Evolutionary conservation across 2,797 vertebrate species (phyloP).

Genomic region (Lepilemur septentrionalis): DNA sequence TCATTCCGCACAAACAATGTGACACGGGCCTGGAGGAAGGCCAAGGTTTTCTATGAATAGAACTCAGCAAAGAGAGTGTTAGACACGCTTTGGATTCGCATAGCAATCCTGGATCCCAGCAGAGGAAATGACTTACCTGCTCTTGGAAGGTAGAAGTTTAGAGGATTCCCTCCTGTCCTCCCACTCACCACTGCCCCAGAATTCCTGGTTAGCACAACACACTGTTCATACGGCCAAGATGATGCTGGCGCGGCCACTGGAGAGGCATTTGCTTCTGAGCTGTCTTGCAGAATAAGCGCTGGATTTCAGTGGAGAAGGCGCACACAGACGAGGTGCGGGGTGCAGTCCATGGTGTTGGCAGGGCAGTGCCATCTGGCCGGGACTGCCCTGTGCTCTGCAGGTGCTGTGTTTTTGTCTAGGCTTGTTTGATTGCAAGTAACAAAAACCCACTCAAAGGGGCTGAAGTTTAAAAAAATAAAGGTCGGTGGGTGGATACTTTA

Average conservation of each 20-base stretch:
- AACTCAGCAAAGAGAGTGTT: constrained; percentile 60
- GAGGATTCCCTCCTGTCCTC: constrained; percentile 18
- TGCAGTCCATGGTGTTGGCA: neutral
- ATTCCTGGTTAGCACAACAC: neutral
- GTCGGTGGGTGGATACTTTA: neutral
- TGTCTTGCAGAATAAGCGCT: neutral
- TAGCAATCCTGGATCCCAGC: constrained; percentile 6
- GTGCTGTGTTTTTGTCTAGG: neutral
- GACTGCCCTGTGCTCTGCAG: neutral
- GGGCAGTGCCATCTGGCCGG: too few species aligned
- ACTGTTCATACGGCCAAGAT: neutral
- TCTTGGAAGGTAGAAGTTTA: neutral
- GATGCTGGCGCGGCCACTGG: too few species aligned
- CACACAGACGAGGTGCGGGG: neutral
- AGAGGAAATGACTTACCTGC: constrained; percentile 57
- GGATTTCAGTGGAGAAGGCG: neutral
- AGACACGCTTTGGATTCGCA: constrained; percentile 52
- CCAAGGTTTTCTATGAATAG: constrained; percentile 84
- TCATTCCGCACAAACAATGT: constrained; percentile 83
- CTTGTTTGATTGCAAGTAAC: neutral
- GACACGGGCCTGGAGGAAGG: constrained; percentile 80
- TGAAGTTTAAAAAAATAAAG: neutral
- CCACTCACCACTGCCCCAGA: neutral
- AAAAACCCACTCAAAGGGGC: neutral
- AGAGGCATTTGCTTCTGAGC: neutral